phyloP scores from a whole-genome alignment of 2,113 vertebrate species.

The Rhynchomys soricoides region DNA sequence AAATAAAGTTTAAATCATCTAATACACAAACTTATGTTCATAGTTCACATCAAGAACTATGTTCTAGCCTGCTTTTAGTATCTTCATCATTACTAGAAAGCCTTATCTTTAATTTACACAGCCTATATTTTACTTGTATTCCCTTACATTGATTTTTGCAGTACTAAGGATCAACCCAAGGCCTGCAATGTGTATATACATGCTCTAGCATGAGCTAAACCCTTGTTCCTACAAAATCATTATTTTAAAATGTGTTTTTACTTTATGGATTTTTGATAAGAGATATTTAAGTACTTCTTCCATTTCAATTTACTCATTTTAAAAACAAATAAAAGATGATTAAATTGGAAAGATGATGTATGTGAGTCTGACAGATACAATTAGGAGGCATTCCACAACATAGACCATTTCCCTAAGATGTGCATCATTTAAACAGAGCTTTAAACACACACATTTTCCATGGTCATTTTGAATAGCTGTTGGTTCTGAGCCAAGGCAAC shows the following conservation, averaged over 20 bases:
- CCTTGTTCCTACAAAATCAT: background rate
- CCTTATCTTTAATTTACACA: background rate
- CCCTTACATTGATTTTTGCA: background rate
- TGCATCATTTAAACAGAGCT: background rate
- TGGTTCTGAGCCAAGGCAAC: slow-evolving; percentile 1
- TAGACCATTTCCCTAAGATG: background rate
- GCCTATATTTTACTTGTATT: background rate
- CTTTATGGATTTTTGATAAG: background rate
- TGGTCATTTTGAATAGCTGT: slow-evolving; percentile 14
- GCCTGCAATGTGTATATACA: background rate
- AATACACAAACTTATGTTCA: background rate
- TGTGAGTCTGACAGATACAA: background rate
- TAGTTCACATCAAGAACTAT: background rate
- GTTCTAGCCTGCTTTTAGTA: background rate
- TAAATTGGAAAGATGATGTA: background rate
- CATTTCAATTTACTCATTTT: slow-evolving; percentile 17
- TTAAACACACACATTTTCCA: slow-evolving; percentile 33
- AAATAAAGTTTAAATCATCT: slow-evolving; percentile 5
- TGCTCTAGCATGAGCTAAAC: background rate
- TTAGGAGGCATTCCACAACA: background rate
- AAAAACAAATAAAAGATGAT: slow-evolving; percentile 31
- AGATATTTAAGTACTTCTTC: background rate
- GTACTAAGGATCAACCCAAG: background rate
- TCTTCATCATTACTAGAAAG: background rate
- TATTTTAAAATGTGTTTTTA: slow-evolving; percentile 37